Evolutionary conservation across 2,888 invertebrate species (phyloP).

Genomic region (Drosophila picticornis): DNA sequence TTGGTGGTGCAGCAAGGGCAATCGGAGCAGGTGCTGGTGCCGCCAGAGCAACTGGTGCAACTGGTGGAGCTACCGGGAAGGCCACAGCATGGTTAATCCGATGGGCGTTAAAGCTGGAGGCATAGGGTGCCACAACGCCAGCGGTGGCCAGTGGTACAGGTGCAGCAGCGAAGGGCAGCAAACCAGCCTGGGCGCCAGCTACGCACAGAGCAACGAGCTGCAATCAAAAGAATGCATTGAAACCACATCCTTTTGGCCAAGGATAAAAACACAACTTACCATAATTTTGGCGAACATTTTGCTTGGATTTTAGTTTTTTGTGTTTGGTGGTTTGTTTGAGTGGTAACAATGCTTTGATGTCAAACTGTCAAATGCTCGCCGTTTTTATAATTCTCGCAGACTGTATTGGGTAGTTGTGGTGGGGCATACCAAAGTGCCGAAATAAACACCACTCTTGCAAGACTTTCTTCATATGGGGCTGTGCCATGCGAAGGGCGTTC

Average conservation of each 20-base stretch:
- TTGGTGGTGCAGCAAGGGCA: constrained; percentile 63
- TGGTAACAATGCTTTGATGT: constrained; percentile 69
- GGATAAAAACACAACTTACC: constrained; percentile 67
- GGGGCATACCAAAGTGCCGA: constrained; percentile 59
- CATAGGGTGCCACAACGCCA: constrained; percentile 89
- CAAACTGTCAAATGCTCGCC: constrained; percentile 24
- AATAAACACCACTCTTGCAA: constrained; percentile 33
- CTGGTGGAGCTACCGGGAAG: constrained; percentile 86
- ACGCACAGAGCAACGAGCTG: constrained; percentile 78
- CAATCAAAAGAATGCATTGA: background rate
- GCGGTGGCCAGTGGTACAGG: constrained; percentile 79
- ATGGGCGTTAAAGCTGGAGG: constrained; percentile 91
- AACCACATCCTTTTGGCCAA: background rate
- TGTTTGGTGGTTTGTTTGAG: constrained; percentile 45
- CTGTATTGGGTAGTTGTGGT: constrained; percentile 21
- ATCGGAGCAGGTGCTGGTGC: constrained; percentile 53
- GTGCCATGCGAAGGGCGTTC: constrained; percentile 59
- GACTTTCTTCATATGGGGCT: constrained; percentile 66
- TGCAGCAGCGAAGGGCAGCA: constrained; percentile 85
- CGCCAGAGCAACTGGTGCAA: constrained; percentile 47
- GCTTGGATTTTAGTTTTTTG: constrained; percentile 15
- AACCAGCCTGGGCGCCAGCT: constrained; percentile 83
- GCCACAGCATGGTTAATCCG: constrained; percentile 91
- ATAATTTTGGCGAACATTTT: constrained; percentile 82
- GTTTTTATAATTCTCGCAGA: constrained; percentile 77